Evolutionary conservation across 2,888 invertebrate genomes (phyloP).

Genomic region (Rapana venosa): DNA sequence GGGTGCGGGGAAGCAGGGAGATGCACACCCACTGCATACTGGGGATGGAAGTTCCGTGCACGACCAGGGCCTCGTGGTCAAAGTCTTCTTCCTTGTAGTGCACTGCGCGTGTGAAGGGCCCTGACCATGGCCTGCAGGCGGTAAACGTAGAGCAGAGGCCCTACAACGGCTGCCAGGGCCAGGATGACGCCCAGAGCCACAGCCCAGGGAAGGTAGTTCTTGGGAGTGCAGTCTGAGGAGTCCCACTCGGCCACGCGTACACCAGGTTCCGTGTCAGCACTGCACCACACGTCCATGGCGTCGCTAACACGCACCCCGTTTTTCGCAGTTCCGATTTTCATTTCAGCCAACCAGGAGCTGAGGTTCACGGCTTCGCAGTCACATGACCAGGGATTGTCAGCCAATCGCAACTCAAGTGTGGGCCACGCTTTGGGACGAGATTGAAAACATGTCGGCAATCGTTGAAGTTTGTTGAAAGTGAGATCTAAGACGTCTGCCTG

Average conservation of each 20-base stretch:
- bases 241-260: constrained; percentile 34
- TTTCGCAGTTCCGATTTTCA: neutral
- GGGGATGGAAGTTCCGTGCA: neutral
- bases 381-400: constrained; percentile 36
- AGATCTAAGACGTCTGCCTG: constrained; percentile 22
- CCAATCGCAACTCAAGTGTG: constrained; percentile 23
- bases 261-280: constrained; percentile 10
- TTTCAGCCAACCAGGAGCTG: constrained; percentile 33
- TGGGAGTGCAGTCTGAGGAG: neutral
- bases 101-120: constrained; percentile 27
- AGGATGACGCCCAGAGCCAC: constrained; percentile 16
- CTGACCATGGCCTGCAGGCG: constrained; percentile 35
- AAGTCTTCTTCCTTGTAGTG: constrained; percentile 34
- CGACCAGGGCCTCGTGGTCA: constrained; percentile 31
- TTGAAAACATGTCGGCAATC: constrained; percentile 26
- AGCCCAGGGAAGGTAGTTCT: constrained; percentile 30
- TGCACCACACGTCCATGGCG: constrained; percentile 11
- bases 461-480: constrained; percentile 33
- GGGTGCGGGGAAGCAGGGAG: constrained; percentile 1
- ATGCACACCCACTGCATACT: neutral
- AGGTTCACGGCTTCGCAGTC: constrained; percentile 30
- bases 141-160: constrained; percentile 36
- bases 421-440: constrained; percentile 10
- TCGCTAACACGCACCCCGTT: constrained; percentile 18
- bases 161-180: constrained; percentile 11